Base-by-base conservation (phyloP, 2,888 invertebrate species). In the Drosophila atripex region DNA sequence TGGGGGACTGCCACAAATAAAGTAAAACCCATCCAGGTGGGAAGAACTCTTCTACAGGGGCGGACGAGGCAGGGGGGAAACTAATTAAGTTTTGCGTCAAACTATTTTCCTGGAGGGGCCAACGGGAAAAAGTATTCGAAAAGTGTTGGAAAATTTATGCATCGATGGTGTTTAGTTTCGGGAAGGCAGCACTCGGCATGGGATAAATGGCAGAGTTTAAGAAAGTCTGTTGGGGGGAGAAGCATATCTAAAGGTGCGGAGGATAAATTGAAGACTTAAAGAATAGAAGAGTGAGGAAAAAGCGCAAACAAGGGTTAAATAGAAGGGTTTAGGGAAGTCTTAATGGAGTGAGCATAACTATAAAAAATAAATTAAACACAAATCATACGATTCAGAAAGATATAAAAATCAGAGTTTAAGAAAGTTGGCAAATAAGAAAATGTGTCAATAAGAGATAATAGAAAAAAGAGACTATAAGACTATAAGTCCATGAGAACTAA, bases 51-150 rank as follows among this genome's bases (percentile, higher is more conserved):
- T n/a, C n/a, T n/a, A n/a, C n/a, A n/a, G n/a, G n/a, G n/a, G n/a
- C n/a, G n/a, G n/a, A n/a, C n/a, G n/a, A n/a, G n/a, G n/a, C n/a
- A n/a, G n/a, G 57, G 70, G 56, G 71, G 76, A 86, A 82, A 82
- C 86, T 82, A 82, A 82, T 82, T 82, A 82, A 82, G 86, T 86
- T 86, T 82, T 76, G 84, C 84, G 80, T 86, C 80, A 82, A 85
- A 80, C 77, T 69, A 80, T 69, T 69, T 73, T 66, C 55, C 73
- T 54, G 53, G 55, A 56, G 70, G 64, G 39, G 65, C 54, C 55
- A 70, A 71, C 74, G 50, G 32, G 41, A 49, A 57, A 23, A 50
- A 59, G 32, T 50, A 50, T 60, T 14, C 64, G 46, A 65, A 73
- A 79, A 79, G 75, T 71, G 72, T 69, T 79, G 54, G 61, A 28